Evolutionary conservation across 2,888 invertebrate genomes (phyloP), one percentile per base, ranked within the genome.

Genomic region (Campoplex capitator): DNA sequence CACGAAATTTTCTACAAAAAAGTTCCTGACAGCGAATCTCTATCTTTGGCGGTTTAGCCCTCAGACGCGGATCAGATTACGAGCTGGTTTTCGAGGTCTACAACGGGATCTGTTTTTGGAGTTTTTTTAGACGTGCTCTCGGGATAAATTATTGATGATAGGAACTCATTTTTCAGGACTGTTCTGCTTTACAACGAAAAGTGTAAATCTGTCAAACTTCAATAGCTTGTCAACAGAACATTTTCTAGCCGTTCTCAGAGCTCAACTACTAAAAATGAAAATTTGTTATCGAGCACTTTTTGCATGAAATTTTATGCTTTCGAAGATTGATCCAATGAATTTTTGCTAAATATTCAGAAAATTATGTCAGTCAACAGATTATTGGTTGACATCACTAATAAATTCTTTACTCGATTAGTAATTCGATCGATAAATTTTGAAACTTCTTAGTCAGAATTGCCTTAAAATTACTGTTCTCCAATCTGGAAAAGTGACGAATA

Each of bases 401-500:
- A 2, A 42, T 42, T 42, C 42, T 42, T 42, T 8, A 45, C 38
- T 13, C 9, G 9, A 9, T 8, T 2, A 13, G 3, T 11, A 45
- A 45, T 45, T 42, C 42, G 42, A 42, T 13, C 11, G 9, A 13
- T 11, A 45, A 45, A 45, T 0, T 0, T 45, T 9, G 9, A 13
- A 13, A 45, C 11, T 45, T 45, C 11, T 2, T 11, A 11, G 2
- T 45, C 2, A 13, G 13, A 13, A 45, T 45, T 13, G 2, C 45
- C 13, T 45, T 11, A 45, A 45, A 42, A 38, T 38, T 38, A 38
- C 38, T 9, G 42, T 7, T 9, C 9, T 9, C 42, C 3, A 28
- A 62, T 32, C 16, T 4, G 32, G 32, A 62, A 84, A 87, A 79
- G 76, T 1, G 16, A 1, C 35, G 13, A 71, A 35, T 11, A 18